Evolutionary conservation across 2,888 invertebrate species (phyloP), one percentile per base, ranked within the genome.

Genomic region (Maniola hyperantus): DNA sequence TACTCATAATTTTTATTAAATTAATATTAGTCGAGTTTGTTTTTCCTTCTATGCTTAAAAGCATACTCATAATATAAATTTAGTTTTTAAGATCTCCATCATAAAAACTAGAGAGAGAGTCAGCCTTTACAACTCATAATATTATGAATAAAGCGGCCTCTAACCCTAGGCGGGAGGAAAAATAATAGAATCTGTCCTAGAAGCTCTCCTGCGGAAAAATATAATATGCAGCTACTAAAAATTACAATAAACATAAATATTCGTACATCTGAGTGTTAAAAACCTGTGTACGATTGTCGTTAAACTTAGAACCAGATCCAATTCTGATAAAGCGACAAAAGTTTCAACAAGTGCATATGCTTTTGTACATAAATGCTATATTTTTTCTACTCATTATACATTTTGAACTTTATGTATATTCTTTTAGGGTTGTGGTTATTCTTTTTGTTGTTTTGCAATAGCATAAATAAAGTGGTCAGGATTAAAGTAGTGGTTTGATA

Each of bases 301-400:
- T 88, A 88, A 88, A 82, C 83, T 82, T 80, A 83, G 82, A 80
- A 76, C 81, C 78, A 79, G 88, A 88, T 87, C 76, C 82, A 79
- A 85, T 83, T 74, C 79, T 76, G 88, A 89, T 88, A 84, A 79
- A 78, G 80, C 79, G 82, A 87, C 86, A 86, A 87, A 87, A 83
- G 83, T 82, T 83, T 83, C 79, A 83, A 87, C 87, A 83, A 75
- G 68, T 62, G 61, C 64, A 68, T 71, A 73, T 76, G 75, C 60
- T n/a, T 71, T 48, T 26, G 67, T 62, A 62, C 61, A 54, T n/a
- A n/a, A n/a, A 39, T 68, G 50, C 69, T 20, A 67, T 44, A 26
- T 42, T 66, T 63, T 66, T 60, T 34, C 44, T 7, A 26, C 13
- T 7, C 58, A 57, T 44, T 51, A 20, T 42, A 7, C 18, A 71